These are phyloP conservation scores for Netelia fuscicornis DNA, from an alignment of 2,888 invertebrate species.

Conservation along the genomic window DNA sequence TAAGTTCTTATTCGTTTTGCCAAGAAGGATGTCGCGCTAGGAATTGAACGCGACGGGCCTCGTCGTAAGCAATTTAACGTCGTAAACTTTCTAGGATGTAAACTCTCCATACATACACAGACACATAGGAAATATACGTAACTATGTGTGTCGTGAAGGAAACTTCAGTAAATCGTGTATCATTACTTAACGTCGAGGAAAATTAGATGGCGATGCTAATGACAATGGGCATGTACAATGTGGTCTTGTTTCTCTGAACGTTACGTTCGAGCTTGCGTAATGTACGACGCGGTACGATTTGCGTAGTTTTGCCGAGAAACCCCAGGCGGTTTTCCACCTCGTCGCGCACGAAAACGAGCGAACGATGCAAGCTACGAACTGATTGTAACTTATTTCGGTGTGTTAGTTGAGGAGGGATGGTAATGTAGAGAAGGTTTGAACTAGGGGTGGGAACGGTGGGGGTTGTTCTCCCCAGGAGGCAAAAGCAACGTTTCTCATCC, in stretches of 20 bases:
- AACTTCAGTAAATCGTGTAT: constrained; percentile 23
- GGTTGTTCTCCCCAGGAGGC: too few relatives aligned
- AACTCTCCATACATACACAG: background rate
- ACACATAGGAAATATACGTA: background rate
- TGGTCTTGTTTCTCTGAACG: constrained; percentile 33
- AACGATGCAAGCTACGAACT: background rate
- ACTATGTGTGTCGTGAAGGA: background rate
- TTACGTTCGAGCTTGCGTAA: constrained; percentile 25
- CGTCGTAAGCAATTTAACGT: constrained; percentile 22
- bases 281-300: background rate
- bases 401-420: background rate
- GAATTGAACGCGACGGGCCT: constrained; percentile 4
- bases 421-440: too few relatives aligned
- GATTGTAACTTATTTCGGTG: background rate
- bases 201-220: constrained; percentile 48
- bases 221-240: constrained; percentile 28
- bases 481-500: too few relatives aligned
- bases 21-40: background rate
- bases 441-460: too few relatives aligned
- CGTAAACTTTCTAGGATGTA: constrained; percentile 3
- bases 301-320: background rate
- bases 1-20: too few relatives aligned
- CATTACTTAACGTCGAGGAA: constrained; percentile 38
- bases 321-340: background rate
- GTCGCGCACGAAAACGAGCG: constrained; percentile 14